Evolutionary conservation across 2,113 vertebrate species (phyloP), one percentile per base, ranked within the genome.

Genomic region (Oceanodroma tethys): DNA sequence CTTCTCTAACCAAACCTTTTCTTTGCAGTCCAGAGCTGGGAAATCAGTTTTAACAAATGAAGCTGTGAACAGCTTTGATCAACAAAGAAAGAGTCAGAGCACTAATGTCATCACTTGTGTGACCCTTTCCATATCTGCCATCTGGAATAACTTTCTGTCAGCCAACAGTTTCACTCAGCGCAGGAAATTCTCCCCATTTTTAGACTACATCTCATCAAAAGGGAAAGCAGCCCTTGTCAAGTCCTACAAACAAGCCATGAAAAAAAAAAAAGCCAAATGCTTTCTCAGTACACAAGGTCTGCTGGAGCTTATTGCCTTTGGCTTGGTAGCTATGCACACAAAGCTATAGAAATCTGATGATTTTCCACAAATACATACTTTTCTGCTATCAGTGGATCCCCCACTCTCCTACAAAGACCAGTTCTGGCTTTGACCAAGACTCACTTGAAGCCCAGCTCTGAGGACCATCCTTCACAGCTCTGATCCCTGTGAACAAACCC

Each of bases 1-100:
- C 52, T 63, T 22, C 65, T 68, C 36, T 4, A 42, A 16, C 7
- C 43, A 58, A 87, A 16, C 38, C 47, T 18, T 21, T 27, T 27
- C 58, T 60, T 38, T 6, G 3, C 0, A 0, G 26, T 8, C 36
- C 60, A 11, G 38, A 16, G 30, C 62, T 43, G 60, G 47, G 62
- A 56, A 23, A 10, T 13, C 12, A 8, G 23, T 87, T 63, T 7
- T 42, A 59, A 32, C 55, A 58, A 2, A 3, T 9, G n/a, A 19
- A 62, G 26, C 36, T 34, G 21, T 32, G 63, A 74, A 42, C 53
- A 81, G 81, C 78, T 50, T 7, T 60, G 30, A 38, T 21, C 62
- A 32, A 9, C 21, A 21, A 2, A 74, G 30, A 6, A 66, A 2
- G 53, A 30, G 48, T 16, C 20, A 2, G 67, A 81, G 58, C 58